Conservation (phyloP, 2,113 vertebrate species). For the Salvelinus namaycush region DNA sequence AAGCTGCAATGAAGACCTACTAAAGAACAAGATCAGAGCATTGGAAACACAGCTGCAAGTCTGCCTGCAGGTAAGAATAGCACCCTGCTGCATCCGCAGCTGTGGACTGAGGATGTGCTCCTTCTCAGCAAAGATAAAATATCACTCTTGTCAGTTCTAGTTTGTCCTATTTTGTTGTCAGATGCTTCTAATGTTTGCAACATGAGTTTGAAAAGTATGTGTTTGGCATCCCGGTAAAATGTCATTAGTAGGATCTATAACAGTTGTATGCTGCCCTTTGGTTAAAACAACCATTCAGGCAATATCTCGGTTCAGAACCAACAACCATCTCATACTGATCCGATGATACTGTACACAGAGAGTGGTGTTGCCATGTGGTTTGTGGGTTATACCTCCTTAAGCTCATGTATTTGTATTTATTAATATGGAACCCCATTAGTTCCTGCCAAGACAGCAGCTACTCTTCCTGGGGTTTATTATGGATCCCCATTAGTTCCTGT, state of each 20-base stretch:
- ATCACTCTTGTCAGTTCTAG: background rate
- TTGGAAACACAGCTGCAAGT: constrained; percentile 88
- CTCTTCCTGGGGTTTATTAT: too few relatives aligned
- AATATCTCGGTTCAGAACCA: background rate
- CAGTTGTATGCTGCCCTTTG: background rate
- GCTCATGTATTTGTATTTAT: too few relatives aligned
- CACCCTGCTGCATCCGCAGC: background rate
- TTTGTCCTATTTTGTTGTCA: background rate
- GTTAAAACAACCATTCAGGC: background rate
- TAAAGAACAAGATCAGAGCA: constrained; percentile 82
- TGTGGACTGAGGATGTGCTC: background rate
- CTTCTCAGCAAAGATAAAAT: background rate
- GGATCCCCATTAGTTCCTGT: too few relatives aligned
- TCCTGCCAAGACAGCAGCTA: too few relatives aligned
- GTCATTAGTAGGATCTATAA: background rate
- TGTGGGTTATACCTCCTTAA: too few relatives aligned
- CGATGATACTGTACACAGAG: background rate
- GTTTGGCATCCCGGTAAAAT: background rate
- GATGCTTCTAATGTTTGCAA: background rate
- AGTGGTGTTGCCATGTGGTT: too few relatives aligned
- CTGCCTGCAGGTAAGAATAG: constrained; percentile 83
- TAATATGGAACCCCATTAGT: too few relatives aligned
- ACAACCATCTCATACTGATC: background rate
- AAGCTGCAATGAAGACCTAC: constrained; percentile 87
- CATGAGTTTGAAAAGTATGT: background rate